Percentiles rank a stretch among this genome's conserved stretches.
Conservation (phyloP, 2,113 vertebrate species). For the Microcebus griseorufus region DNA sequence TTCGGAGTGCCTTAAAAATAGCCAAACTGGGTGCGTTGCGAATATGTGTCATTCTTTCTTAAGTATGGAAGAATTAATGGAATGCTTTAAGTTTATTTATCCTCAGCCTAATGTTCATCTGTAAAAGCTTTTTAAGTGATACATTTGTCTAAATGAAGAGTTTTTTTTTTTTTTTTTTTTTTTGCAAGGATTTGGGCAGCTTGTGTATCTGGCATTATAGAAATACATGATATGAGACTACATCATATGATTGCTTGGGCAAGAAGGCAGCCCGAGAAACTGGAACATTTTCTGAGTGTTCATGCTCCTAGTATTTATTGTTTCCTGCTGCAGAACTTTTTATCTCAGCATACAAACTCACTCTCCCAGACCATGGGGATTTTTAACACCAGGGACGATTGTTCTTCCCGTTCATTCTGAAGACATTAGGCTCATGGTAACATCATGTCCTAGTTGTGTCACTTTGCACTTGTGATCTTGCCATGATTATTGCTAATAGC, state of each 20-base stretch:
- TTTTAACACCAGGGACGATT: background rate
- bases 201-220: background rate
- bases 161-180: too few relatives aligned
- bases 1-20: conserved; percentile 14
- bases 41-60: background rate
- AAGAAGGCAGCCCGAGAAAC: background rate
- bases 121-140: background rate
- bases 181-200: background rate
- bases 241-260: background rate
- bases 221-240: background rate
- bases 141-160: background rate
- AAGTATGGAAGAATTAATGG: background rate
- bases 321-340: too few relatives aligned
- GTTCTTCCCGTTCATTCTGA: background rate
- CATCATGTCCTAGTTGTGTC: background rate
- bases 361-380: background rate
- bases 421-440: background rate
- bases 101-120: background rate
- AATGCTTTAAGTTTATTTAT: background rate
- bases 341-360: too few relatives aligned
- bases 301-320: rapidly evolving
- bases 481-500: background rate
- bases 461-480: background rate
- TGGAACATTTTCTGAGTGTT: background rate
- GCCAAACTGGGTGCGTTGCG: too few relatives aligned